phyloP scores from a whole-genome alignment of 2,888 invertebrate genomes.

The Seira sanloemensis region DNA sequence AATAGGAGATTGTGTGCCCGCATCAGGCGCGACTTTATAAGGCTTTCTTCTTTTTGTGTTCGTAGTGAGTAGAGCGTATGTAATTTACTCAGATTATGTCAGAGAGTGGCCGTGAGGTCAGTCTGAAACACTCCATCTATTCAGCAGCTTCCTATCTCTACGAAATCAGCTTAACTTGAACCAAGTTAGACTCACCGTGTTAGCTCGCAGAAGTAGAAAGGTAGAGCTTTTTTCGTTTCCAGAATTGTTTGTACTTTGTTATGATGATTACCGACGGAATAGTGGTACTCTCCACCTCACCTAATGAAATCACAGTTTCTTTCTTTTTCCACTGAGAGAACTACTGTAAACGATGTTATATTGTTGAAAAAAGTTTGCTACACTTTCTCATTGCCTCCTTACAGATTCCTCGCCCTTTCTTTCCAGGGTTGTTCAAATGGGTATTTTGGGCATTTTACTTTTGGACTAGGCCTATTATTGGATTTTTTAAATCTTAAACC shows the following conservation, averaged over 20 bases:
- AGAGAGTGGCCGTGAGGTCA: conserved; percentile 62
- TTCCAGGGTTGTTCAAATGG: too few species aligned
- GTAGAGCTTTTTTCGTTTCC: background rate
- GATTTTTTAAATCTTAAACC: too few species aligned
- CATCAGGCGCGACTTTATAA: conserved; percentile 18
- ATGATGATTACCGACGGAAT: conserved; percentile 36
- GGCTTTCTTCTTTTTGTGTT: conserved; percentile 2
- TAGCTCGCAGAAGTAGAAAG: background rate
- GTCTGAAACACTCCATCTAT: conserved; percentile 54
- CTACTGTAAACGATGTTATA: too few species aligned
- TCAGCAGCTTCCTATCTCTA: conserved; percentile 15
- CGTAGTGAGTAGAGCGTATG: conserved; percentile 26
- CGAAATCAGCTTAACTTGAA: conserved; percentile 15
- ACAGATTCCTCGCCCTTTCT: too few species aligned
- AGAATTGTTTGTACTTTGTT: conserved; percentile 24
- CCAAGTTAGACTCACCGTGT: background rate
- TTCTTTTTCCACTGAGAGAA: conserved; percentile 15
- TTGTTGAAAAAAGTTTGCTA: too few species aligned
- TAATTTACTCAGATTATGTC: conserved; percentile 64
- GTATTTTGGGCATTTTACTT: too few species aligned
- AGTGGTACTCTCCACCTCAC: conserved; percentile 30
- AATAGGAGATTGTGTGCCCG: background rate
- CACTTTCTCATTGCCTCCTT: too few species aligned
- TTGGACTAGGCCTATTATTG: too few species aligned
- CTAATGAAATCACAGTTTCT: conserved; percentile 52